A percentile compares a stretch with the other conserved stretches of the same genome.
These are phyloP conservation scores for Phocides pigmalion DNA, from an alignment of 1,140 invertebrate species.

Conservation along the genomic window DNA sequence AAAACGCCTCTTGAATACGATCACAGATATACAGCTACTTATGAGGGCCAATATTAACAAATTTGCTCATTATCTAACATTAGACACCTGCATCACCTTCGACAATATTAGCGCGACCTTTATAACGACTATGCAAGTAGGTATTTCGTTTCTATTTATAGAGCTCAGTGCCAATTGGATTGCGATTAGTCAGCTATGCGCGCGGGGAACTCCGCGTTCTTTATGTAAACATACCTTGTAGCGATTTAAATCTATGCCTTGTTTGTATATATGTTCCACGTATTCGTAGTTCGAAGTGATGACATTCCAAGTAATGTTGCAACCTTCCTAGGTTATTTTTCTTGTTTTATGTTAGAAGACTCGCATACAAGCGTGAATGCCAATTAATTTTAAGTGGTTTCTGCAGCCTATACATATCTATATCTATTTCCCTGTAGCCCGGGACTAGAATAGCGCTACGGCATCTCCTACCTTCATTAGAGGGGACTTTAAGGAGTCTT, in stretches of 20 bases:
- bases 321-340: conserved; percentile 10
- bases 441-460: too few relatives aligned
- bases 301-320: conserved; percentile 1
- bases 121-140: conserved; percentile 16
- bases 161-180: conserved; percentile 22
- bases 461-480: too few relatives aligned
- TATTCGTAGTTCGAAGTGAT: not conserved
- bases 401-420: too few relatives aligned
- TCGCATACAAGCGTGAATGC: too few relatives aligned
- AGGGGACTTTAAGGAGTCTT: too few relatives aligned
- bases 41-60: not conserved
- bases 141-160: conserved; percentile 17
- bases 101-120: conserved; percentile 13
- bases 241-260: too few relatives aligned
- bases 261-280: not conserved
- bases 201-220: conserved; percentile 24
- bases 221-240: conserved; percentile 8
- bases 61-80: not conserved
- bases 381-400: too few relatives aligned
- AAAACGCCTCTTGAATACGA: too few relatives aligned
- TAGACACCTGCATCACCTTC: conserved; percentile 7
- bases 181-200: conserved; percentile 22
- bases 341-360: too few relatives aligned
- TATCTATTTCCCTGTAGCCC: too few relatives aligned
- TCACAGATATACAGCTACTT: too few relatives aligned